Percentiles rank a stretch among this genome's conserved stretches.
Conservation (phyloP, 2,888 invertebrate species). For the Mythimna pallens region DNA sequence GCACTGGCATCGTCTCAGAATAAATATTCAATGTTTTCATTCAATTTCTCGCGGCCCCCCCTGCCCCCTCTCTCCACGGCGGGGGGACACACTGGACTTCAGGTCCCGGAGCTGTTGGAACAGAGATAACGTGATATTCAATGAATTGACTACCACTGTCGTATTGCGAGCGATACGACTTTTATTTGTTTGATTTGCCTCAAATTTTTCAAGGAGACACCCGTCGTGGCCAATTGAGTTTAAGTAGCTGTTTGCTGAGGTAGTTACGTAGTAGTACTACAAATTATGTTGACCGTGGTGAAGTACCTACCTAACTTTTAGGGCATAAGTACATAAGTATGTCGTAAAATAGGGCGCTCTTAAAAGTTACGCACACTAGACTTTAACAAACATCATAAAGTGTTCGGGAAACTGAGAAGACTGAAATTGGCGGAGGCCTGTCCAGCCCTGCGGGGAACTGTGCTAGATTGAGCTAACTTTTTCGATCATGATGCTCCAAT, state of each 20-base stretch:
- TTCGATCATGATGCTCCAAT: too few species aligned
- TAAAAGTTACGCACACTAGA: conserved; percentile 14
- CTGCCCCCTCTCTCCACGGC: conserved; percentile 28
- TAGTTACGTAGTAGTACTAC: neutral
- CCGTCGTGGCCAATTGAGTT: conserved; percentile 5
- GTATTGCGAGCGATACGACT: conserved; percentile 32
- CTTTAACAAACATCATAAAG: conserved; percentile 20
- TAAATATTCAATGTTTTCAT: conserved; percentile 90
- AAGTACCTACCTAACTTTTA: conserved; percentile 24
- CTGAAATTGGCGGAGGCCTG: neutral
- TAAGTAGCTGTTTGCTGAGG: conserved; percentile 19
- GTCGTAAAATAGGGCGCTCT: conserved; percentile 15
- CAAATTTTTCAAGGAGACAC: conserved; percentile 8
- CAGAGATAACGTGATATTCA: conserved; percentile 70
- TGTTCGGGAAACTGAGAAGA: conserved; percentile 8
- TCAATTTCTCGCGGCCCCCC: conserved; percentile 81
- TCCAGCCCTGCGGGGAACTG: neutral
- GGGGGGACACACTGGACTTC: conserved; percentile 53
- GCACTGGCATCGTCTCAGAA: conserved; percentile 81
- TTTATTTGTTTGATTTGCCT: conserved; percentile 39
- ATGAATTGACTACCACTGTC: conserved; percentile 56
- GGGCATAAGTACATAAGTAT: neutral
- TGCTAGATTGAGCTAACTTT: neutral
- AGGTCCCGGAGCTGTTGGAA: conserved; percentile 66
- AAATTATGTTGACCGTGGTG: conserved; percentile 8